Percentiles rank a stretch among this genome's conserved stretches.
These are phyloP conservation scores for Tetrax tetrax DNA, from an alignment of 2,113 vertebrate genomes.

Conservation along the genomic window DNA sequence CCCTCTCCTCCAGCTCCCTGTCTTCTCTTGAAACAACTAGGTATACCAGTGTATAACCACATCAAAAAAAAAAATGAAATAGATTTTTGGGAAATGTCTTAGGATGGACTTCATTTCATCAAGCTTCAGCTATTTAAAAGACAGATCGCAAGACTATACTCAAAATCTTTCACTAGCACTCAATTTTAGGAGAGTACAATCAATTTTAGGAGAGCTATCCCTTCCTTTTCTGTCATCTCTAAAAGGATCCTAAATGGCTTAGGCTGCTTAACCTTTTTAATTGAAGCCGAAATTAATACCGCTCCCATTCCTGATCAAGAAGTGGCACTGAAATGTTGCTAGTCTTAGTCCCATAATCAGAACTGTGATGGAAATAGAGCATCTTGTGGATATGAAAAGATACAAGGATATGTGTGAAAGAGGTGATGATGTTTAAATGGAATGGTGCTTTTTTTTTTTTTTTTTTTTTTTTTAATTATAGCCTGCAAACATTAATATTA, in stretches of 20 bases:
- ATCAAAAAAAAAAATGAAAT: background rate
- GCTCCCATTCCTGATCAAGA: background rate
- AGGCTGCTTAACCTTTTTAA: background rate
- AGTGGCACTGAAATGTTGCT: background rate
- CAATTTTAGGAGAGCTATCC: background rate
- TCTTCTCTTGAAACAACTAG: background rate
- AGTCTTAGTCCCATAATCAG: background rate
- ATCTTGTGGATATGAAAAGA: background rate
- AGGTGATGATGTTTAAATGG: background rate
- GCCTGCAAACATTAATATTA: background rate
- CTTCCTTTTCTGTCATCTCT: background rate
- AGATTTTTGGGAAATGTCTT: background rate
- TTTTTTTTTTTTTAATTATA: background rate
- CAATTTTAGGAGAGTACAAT: background rate
- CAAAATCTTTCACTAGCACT: background rate
- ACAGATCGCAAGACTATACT: background rate
- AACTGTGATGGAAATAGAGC: background rate
- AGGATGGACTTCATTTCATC: background rate
- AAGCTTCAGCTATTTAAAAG: background rate
- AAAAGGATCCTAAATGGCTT: background rate
- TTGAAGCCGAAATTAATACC: background rate
- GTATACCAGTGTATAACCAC: background rate
- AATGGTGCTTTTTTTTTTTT: background rate
- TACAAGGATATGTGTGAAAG: fast-evolving
- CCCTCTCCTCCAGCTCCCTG: background rate